These are phyloP conservation scores for Dolichomitus sp. DNA, from an alignment of 2,888 invertebrate species.

Conservation along the genomic window DNA sequence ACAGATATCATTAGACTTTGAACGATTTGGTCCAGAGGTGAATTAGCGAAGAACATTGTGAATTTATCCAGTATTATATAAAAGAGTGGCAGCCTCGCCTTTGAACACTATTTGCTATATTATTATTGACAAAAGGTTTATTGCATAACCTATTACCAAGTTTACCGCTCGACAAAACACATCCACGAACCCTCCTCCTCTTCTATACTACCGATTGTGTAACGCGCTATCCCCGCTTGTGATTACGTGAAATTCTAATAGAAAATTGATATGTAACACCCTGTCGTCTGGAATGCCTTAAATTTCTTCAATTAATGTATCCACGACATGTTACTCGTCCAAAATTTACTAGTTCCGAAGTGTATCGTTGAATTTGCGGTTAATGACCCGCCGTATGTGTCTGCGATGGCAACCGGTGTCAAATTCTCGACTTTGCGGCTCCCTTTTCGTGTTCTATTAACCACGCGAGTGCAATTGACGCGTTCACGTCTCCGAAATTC, in stretches of 20 bases:
- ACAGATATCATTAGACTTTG: conserved; percentile 3
- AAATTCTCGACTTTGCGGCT: conserved; percentile 10
- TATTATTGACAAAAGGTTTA: conserved; percentile 58
- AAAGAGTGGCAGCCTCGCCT: conserved; percentile 33
- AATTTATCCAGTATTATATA: conserved; percentile 41
- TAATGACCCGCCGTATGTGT: conserved; percentile 11
- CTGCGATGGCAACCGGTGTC: conserved; percentile 1
- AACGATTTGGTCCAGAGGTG: conserved; percentile 15
- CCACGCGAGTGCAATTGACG: background rate
- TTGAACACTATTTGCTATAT: conserved; percentile 8
- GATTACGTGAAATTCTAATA: conserved; percentile 31
- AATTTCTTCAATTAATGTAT: background rate
- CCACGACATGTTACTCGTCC: background rate
- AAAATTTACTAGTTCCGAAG: background rate
- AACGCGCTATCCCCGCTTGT: conserved; percentile 4
- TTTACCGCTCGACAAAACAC: conserved; percentile 44
- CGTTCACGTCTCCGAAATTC: conserved; percentile 1
- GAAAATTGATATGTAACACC: conserved; percentile 22
- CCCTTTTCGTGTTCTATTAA: background rate
- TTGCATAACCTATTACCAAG: conserved; percentile 51
- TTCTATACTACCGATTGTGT: conserved; percentile 1
- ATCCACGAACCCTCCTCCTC: conserved; percentile 11
- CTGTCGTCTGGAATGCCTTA: background rate
- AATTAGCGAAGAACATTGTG: background rate
- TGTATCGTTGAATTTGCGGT: conserved; percentile 19